A percentile compares a stretch with the other conserved stretches of the same genome.
Evolutionary conservation across 2,888 invertebrate genomes (phyloP).

Genomic region (Idaea aversata): DNA sequence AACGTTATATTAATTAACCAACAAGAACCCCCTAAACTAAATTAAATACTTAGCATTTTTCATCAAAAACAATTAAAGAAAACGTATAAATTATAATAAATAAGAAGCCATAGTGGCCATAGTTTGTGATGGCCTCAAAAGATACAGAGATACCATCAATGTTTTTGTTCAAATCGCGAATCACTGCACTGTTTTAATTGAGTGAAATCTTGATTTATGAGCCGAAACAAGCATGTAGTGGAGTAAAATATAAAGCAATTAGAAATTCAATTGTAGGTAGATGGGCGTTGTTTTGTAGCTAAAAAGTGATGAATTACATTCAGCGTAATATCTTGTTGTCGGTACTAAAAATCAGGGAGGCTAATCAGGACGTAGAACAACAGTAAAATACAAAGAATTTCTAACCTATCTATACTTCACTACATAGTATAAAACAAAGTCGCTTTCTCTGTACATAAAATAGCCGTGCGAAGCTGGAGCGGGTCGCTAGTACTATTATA

Average conservation of each 20-base stretch:
- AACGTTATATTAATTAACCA: neutral
- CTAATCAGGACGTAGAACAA: too few species aligned
- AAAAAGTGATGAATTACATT: neutral
- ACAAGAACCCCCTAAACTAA: neutral
- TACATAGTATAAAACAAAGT: too few species aligned
- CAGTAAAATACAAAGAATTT: too few species aligned
- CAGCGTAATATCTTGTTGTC: too few species aligned
- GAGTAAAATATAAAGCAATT: neutral
- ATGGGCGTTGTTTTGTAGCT: neutral
- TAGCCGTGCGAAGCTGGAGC: too few species aligned
- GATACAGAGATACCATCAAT: neutral
- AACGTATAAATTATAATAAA: neutral
- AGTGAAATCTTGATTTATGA: conserved; percentile 19
- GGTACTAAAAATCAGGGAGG: too few species aligned
- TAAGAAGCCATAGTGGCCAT: neutral
- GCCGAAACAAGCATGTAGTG: conserved; percentile 7
- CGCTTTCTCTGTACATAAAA: too few species aligned
- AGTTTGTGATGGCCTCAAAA: neutral
- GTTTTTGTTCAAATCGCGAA: neutral
- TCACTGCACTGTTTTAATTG: conserved; percentile 10
- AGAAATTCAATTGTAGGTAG: neutral
- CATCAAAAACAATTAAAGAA: neutral
- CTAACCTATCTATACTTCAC: too few species aligned
- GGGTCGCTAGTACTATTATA: too few species aligned
- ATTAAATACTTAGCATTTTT: neutral